Base-by-base conservation (phyloP, 2,797 vertebrate species). In the Petrocephalus schoutedeni region DNA sequence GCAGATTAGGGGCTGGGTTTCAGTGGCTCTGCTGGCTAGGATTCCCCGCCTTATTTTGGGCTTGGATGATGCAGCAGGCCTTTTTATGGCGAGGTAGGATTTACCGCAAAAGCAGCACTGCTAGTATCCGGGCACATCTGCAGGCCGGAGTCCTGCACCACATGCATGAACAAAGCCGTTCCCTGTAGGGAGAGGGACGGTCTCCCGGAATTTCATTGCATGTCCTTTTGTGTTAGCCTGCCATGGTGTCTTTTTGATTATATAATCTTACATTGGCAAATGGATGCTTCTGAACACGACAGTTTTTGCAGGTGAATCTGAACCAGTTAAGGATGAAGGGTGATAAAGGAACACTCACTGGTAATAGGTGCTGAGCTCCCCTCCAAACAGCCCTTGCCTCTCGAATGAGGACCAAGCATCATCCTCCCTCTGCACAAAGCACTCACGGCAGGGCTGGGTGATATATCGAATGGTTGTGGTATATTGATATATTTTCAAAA, bases 91-190 rank as follows among this genome's bases (percentile, higher is more conserved):
- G 51, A 88, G 82, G 82, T 41, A 23, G 36, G 53, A 71, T 85
- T 71, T 85, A 85, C 58, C 16, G 32, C 32, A 16, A 56, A 67
- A 41, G 82, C 82, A 88, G 57, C 67, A 88, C 59, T 36, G 58
- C 58, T 41, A 41, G 61, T 56, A 41, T 85, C 61, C 51, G 53
- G 80, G 71, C 28, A 80, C 67, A 41, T 57, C 87, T 80, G 56
- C 14, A 28, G 21, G 32, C 4, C 32, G 14, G 7, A 32, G 57
- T 53, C 80, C 87, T 71, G 58, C 36, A 32, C 28, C 49, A 77
- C 51, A 87, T 57, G 16, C 56, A 32, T 14, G 54, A 14, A 5
- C 36, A 19, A 71, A 36, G 77, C 54, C 58, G 21, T 87, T 58
- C 12, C 77, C 28, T 49, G 19, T 32, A 5, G 2, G 49, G 14